Base-by-base conservation (phyloP, 2,797 vertebrate species). In the Hephaestus fuliginosus region DNA sequence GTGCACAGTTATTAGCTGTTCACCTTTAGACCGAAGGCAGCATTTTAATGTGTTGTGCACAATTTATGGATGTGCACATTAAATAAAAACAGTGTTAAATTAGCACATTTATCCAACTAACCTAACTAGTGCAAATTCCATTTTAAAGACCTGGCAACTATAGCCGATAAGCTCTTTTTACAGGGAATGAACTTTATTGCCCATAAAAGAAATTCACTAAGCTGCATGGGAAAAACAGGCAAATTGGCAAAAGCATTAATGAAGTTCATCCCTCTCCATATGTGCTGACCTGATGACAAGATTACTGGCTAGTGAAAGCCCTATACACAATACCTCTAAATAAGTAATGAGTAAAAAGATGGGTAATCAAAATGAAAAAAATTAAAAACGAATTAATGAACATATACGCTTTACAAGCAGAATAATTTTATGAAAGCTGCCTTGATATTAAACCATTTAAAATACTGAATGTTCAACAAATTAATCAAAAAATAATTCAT, bases 211-310 rank as follows among this genome's bases (percentile, higher is more conserved):
- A 60, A 61, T 65, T 33, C 22, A 33, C 25, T 49, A 2, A 52
- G 17, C 57, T 63, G 28, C 53, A 63, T 20, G 14, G 14, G 17
- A 17, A 28, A 75, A 81, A 61, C 36, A 52, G 58, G 17, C n/a
- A 41, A 33, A 75, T 53, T 74, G 72, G 39, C 60, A 81, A 65
- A 64, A 49, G 25, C 25, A 17, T 49, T 49, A 66, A 81, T 71
- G 13, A 76, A 46, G 28, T 58, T 63, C 22, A 63, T 44, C 36
- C n/a, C 36, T 71, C 39, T 14, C 4, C 22, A 2, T 13, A 57
- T 62, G 7, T 33, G 22, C 9, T 68, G 48, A 67, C n/a, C 28
- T 64, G 11, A 74, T 1, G 11, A 30, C n/a, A 28, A 70, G 14
- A 44, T 43, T 62, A 33, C 67, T 58, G 56, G 25, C 33, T 43